Evolutionary conservation across 92 coral and sea anemone genomes (phyloP).

Genomic region (Muricea muricata): DNA sequence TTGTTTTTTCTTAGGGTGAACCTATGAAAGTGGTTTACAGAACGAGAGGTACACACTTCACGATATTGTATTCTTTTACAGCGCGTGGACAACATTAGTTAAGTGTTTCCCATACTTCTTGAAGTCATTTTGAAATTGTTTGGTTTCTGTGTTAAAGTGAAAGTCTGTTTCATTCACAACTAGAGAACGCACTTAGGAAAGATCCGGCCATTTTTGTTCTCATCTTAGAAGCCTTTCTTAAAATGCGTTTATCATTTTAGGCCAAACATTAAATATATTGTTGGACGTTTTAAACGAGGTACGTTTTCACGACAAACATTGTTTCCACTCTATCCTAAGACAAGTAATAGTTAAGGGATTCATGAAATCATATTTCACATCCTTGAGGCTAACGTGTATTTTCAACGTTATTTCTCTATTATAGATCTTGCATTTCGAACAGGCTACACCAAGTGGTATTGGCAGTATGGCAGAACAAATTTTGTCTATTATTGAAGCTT

Average conservation of each 20-base stretch:
- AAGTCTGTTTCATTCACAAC: constrained; percentile 74
- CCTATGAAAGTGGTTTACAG: constrained; percentile 95
- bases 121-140: constrained; percentile 90
- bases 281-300: constrained; percentile 95
- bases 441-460: constrained; percentile 86
- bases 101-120: constrained; percentile 25
- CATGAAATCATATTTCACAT: too few species aligned
- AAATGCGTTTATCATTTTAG: constrained; percentile 40
- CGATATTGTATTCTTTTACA: not conserved
- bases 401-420: not conserved
- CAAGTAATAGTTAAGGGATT: too few species aligned
- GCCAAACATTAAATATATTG: constrained; percentile 88
- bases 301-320: too few species aligned
- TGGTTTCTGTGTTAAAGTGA: constrained; percentile 91
- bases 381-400: too few species aligned
- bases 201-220: too few species aligned
- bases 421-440: constrained; percentile 91
- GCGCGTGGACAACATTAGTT: not conserved
- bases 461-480: constrained; percentile 98
- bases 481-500: constrained; percentile 88
- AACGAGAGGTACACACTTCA: constrained; percentile 97
- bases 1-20: constrained; percentile 92
- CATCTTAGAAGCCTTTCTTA: not conserved
- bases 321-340: too few species aligned
- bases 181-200: not conserved